These are phyloP conservation scores for Lagopus muta DNA, from an alignment of 2,113 vertebrate species.

Conservation along the genomic window DNA sequence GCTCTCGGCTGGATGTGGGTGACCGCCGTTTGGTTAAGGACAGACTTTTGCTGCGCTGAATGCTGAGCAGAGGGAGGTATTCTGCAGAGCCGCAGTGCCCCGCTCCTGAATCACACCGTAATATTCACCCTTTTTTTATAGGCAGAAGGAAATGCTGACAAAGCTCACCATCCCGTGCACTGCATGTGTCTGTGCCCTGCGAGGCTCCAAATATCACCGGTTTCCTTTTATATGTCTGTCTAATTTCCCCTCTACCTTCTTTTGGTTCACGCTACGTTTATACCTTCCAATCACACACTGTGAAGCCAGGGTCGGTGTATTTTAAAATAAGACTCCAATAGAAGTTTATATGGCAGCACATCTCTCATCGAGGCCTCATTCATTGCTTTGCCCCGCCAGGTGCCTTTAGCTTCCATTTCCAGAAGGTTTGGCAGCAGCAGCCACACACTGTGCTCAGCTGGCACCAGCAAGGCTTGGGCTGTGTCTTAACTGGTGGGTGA, in stretches of 20 bases:
- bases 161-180: neutral
- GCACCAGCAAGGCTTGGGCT: accelerated
- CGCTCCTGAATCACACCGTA: neutral
- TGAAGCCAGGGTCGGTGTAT: accelerated
- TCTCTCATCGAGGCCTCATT: accelerated
- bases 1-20: accelerated
- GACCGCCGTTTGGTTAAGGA: accelerated
- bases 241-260: neutral
- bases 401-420: neutral
- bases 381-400: accelerated
- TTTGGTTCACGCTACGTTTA: accelerated
- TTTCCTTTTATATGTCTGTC: neutral
- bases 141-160: neutral
- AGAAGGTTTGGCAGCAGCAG: accelerated
- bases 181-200: accelerated
- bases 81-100: accelerated
- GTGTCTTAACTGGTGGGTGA: accelerated
- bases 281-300: accelerated
- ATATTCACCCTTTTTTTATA: neutral
- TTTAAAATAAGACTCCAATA: accelerated
- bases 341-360: accelerated
- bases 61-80: accelerated
- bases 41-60: neutral
- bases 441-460: accelerated
- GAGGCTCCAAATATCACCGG: neutral